A percentile compares a stretch with the other conserved stretches of the same genome.
Conservation (phyloP, 2,797 vertebrate species). For the Myotis pilosus region DNA sequence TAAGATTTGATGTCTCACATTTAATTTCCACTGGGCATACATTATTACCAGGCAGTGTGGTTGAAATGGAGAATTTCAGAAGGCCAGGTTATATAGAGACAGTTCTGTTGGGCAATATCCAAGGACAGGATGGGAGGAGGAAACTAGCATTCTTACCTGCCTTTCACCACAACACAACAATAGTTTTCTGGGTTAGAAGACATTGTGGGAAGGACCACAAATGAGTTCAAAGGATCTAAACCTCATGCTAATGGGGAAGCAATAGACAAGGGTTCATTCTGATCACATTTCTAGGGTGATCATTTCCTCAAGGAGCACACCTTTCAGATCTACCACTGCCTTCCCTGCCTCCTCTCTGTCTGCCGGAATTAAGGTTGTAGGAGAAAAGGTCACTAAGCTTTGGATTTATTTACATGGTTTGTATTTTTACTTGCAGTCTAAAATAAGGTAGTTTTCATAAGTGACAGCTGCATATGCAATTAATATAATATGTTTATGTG, state of each 20-base stretch:
- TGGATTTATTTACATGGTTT: neutral
- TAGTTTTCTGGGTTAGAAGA: neutral
- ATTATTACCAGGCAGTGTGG: neutral
- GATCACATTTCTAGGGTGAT: neutral
- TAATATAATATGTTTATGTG: neutral
- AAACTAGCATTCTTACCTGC: neutral
- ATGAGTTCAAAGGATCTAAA: neutral
- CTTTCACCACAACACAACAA: neutral
- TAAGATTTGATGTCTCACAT: neutral
- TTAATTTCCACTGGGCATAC: neutral
- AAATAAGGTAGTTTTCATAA: conserved; percentile 20
- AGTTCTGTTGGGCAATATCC: neutral
- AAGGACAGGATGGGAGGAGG: neutral
- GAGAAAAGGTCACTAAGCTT: neutral
- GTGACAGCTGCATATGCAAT: neutral
- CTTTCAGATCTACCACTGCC: neutral
- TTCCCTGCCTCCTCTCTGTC: neutral
- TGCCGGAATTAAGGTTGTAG: neutral
- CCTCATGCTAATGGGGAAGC: neutral
- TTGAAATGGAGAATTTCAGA: conserved; percentile 23
- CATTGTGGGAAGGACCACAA: neutral
- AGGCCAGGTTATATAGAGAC: neutral
- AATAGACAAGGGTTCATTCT: neutral
- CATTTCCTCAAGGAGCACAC: neutral
- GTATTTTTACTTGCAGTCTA: neutral